These are phyloP conservation scores for Sebastes cheni DNA, from an alignment of 2,797 vertebrate species.

Conservation along the genomic window DNA sequence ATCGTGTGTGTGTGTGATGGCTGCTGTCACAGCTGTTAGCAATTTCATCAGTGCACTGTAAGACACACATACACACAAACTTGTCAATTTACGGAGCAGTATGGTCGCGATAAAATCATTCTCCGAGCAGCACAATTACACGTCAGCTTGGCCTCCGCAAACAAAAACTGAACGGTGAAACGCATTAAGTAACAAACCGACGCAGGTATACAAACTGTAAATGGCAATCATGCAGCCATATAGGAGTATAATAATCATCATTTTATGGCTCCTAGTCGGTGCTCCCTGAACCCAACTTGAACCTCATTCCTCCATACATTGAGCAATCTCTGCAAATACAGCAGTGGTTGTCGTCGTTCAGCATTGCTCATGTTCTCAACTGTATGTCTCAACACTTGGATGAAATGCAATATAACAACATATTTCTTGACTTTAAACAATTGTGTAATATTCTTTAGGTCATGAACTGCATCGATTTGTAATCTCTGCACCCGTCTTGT, in stretches of 20 bases:
- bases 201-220: slow-evolving; percentile 14
- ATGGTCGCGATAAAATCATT: slow-evolving; percentile 32
- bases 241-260: neutral
- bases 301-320: slow-evolving; percentile 8
- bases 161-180: neutral
- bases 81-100: slow-evolving; percentile 34
- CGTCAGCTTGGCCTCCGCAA: slow-evolving; percentile 18
- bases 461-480: neutral
- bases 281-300: slow-evolving; percentile 25
- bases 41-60: slow-evolving; percentile 73
- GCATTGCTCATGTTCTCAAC: neutral
- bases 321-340: slow-evolving; percentile 12
- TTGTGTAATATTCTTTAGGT: neutral
- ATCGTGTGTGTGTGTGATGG: slow-evolving; percentile 23
- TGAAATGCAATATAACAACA: neutral
- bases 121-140: slow-evolving; percentile 27
- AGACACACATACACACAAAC: slow-evolving; percentile 33
- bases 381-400: neutral
- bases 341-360: neutral
- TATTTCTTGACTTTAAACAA: neutral
- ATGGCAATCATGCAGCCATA: neutral
- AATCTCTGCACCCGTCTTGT: slow-evolving; percentile 3
- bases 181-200: neutral
- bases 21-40: slow-evolving; percentile 79
- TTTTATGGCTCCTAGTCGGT: neutral